phyloP scores from a whole-genome alignment of 2,113 vertebrate species.

The Caranx melampygus region DNA sequence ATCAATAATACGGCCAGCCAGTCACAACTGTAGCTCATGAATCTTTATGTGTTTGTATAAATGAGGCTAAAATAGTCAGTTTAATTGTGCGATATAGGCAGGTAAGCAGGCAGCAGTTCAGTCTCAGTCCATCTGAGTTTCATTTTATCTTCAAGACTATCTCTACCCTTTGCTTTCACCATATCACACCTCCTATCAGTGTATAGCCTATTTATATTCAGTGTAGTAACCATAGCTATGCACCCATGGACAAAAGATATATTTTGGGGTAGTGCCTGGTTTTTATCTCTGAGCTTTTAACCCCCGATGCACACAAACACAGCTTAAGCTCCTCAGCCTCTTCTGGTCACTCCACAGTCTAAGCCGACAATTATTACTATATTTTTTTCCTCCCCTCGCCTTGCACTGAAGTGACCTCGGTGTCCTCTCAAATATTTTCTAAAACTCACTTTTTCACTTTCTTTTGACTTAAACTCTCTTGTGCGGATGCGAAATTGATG shows the following conservation, averaged over 20 bases:
- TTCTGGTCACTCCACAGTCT: slow-evolving; percentile 20
- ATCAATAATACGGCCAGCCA: neutral
- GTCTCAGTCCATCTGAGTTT: no score
- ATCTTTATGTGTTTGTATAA: slow-evolving; percentile 11
- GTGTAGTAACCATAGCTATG: slow-evolving; percentile 51
- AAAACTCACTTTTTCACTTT: neutral
- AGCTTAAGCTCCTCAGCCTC: slow-evolving; percentile 47
- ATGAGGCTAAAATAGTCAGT: neutral
- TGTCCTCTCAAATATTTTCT: slow-evolving; percentile 9
- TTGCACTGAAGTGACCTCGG: neutral
- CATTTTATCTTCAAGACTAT: slow-evolving; percentile 15
- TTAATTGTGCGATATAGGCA: neutral
- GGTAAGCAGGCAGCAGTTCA: neutral
- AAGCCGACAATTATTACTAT: slow-evolving; percentile 20
- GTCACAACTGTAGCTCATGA: slow-evolving; percentile 8
- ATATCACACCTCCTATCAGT: slow-evolving; percentile 26
- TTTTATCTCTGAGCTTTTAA: slow-evolving; percentile 58
- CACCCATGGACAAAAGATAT: slow-evolving; percentile 33
- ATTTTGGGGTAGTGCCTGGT: slow-evolving; percentile 40
- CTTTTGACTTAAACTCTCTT: neutral
- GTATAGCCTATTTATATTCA: slow-evolving; percentile 24
- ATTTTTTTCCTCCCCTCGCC: neutral
- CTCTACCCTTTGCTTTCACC: neutral
- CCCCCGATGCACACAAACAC: slow-evolving; percentile 42
- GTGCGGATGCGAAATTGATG: neutral